Evolutionary conservation across 92 coral and sea anemone species (phyloP).

Genomic region (Bergia puertoricense): DNA sequence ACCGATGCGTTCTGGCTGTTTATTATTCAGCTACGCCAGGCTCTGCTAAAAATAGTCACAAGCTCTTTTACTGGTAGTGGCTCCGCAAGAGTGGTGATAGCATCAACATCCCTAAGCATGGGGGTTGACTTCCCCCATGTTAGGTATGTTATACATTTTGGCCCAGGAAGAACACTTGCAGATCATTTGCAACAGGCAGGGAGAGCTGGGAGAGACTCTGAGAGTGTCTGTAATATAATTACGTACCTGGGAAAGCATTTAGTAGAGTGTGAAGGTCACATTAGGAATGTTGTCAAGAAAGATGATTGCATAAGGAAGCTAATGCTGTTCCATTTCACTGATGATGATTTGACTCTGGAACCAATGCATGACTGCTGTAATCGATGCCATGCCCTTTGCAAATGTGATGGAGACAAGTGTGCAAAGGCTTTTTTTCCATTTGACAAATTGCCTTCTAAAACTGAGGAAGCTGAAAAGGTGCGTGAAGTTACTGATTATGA

Average conservation of each 20-base stretch:
- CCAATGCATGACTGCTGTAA: slow-evolving; percentile 59
- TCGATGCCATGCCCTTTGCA: slow-evolving; percentile 42
- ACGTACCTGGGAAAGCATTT: slow-evolving; percentile 40
- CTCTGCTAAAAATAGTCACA: slow-evolving; percentile 36
- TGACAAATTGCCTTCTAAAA: slow-evolving; percentile 14
- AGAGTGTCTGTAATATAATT: slow-evolving; percentile 16
- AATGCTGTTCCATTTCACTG: slow-evolving; percentile 36
- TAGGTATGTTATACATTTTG: slow-evolving; percentile 60
- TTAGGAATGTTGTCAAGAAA: slow-evolving; percentile 39
- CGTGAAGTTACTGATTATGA: slow-evolving; percentile 31
- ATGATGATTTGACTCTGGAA: slow-evolving; percentile 23
- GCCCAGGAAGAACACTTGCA: slow-evolving; percentile 67
- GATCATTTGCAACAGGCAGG: slow-evolving; percentile 76
- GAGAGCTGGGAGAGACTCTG: slow-evolving; percentile 72
- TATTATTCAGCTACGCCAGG: slow-evolving; percentile 74
- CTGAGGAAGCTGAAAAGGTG: slow-evolving; percentile 1
- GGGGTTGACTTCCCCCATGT: slow-evolving; percentile 76
- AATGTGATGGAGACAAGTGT: slow-evolving; percentile 45
- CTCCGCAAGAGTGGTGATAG: slow-evolving; percentile 57
- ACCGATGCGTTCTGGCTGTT: slow-evolving; percentile 53
- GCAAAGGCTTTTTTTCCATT: slow-evolving; percentile 17
- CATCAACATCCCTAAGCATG: slow-evolving; percentile 66
- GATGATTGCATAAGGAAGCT: slow-evolving; percentile 32
- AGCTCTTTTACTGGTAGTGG: slow-evolving; percentile 58
- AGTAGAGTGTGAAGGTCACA: slow-evolving; percentile 33